A percentile compares a stretch with the other conserved stretches of the same genome.
phyloP scores from a whole-genome alignment of 2,888 invertebrate genomes.

The Hydraecia micacea region DNA sequence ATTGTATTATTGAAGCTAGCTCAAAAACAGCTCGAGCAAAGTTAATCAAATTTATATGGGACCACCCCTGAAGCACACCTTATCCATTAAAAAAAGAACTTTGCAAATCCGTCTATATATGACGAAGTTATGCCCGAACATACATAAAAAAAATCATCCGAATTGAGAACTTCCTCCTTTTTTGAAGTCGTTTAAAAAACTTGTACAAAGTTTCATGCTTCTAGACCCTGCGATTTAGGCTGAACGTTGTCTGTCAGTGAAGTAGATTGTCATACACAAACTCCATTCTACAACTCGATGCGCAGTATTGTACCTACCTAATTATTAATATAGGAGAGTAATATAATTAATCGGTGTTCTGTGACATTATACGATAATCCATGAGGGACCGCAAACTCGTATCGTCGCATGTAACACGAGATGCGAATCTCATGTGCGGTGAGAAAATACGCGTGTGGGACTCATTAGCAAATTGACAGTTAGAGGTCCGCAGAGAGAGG shows the following conservation, averaged over 20 bases:
- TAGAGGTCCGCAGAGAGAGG: background rate
- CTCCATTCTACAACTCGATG: background rate
- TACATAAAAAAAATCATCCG: too few species aligned
- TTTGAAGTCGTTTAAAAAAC: too few species aligned
- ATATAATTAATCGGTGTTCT: background rate
- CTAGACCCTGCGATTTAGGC: too few species aligned
- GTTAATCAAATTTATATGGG: too few species aligned
- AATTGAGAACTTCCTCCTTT: too few species aligned
- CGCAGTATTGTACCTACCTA: background rate
- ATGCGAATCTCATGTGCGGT: constrained; percentile 37
- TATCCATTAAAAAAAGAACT: too few species aligned
- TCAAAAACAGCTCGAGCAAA: too few species aligned
- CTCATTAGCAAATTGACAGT: constrained; percentile 44
- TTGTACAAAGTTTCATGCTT: background rate
- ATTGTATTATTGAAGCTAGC: too few species aligned
- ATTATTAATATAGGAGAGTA: background rate
- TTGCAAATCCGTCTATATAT: too few species aligned
- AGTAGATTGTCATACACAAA: background rate
- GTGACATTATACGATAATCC: constrained; percentile 26
- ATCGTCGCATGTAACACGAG: constrained; percentile 36
- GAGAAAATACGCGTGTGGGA: constrained; percentile 29
- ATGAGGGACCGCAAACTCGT: constrained; percentile 32
- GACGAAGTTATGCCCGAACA: too few species aligned
- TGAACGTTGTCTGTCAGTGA: too few species aligned
- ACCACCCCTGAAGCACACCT: too few species aligned